phyloP scores from a whole-genome alignment of 1,140 invertebrate species.

The Oryzaephilus surinamensis region DNA sequence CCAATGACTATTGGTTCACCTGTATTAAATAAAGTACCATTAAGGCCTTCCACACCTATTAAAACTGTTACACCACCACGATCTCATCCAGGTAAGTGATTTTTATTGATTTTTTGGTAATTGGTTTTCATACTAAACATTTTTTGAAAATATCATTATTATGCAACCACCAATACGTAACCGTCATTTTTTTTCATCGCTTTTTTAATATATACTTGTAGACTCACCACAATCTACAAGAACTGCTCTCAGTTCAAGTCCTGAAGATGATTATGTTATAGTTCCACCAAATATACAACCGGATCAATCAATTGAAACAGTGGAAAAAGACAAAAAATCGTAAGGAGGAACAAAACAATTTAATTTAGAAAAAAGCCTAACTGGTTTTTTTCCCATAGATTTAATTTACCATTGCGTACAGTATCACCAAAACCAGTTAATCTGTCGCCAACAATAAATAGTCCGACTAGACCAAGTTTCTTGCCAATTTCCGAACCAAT shows the following conservation, averaged over 20 bases:
- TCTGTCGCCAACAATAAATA: slow-evolving; percentile 28
- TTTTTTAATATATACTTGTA: slow-evolving; percentile 19
- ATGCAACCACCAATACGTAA: too few species aligned
- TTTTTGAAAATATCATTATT: background rate
- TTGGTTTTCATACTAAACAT: background rate
- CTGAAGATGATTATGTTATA: slow-evolving; percentile 79
- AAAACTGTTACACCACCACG: slow-evolving; percentile 10
- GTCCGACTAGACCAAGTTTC: slow-evolving; percentile 57
- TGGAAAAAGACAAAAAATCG: slow-evolving; percentile 19
- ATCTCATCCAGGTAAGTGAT: slow-evolving; percentile 23
- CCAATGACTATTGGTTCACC: slow-evolving; percentile 27
- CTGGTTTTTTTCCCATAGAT: background rate
- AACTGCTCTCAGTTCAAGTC: slow-evolving; percentile 41
- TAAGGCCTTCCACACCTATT: slow-evolving; percentile 23
- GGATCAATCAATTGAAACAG: slow-evolving; percentile 39
- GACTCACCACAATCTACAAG: slow-evolving; percentile 34
- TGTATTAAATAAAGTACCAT: slow-evolving; percentile 11
- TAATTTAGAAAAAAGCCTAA: background rate
- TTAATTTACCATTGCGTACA: too few species aligned
- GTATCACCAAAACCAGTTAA: background rate
- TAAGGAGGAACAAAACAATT: background rate
- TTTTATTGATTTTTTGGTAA: background rate
- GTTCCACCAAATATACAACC: slow-evolving; percentile 68
- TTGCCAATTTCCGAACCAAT: slow-evolving; percentile 65
- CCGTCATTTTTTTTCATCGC: too few species aligned